Percentiles rank a stretch among this genome's conserved stretches.
Conservation (phyloP, 2,797 vertebrate genomes). For the Poecile montanus region DNA sequence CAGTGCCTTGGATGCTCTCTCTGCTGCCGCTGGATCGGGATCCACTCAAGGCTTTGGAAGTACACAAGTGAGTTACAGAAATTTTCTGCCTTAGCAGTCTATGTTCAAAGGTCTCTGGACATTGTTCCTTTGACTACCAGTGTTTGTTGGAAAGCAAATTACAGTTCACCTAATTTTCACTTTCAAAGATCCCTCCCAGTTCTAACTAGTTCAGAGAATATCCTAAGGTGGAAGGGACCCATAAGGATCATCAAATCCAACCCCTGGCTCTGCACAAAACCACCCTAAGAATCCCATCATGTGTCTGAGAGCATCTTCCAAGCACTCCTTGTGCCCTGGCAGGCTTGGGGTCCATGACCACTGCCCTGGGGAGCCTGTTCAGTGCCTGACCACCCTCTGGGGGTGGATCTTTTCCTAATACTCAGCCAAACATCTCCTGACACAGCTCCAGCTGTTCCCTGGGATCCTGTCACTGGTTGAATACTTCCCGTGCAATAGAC, state of each 20-base stretch:
- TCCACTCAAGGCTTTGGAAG: not conserved
- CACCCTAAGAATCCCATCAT: not conserved
- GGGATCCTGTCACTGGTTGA: not conserved
- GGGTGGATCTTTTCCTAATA: not conserved
- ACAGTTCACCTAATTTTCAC: not conserved
- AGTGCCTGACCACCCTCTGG: not conserved
- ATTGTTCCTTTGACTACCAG: not conserved
- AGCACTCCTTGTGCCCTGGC: not conserved
- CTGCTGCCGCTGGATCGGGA: not conserved
- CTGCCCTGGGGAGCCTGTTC: not conserved
- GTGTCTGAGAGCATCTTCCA: not conserved
- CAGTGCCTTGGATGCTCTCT: not conserved
- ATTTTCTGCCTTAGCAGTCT: not conserved
- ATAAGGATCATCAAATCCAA: not conserved
- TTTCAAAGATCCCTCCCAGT: not conserved
- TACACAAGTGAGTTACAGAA: not conserved
- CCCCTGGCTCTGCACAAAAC: not conserved
- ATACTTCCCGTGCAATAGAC: rapidly evolving
- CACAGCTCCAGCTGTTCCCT: not conserved
- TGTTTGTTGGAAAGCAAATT: not conserved
- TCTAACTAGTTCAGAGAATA: not conserved
- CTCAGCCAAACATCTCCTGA: not conserved
- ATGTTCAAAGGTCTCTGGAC: not conserved
- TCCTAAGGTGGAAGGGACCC: not conserved
- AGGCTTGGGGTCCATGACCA: not conserved